Evolutionary conservation across 2,797 vertebrate species (phyloP).

Genomic region (Nyctalus aviator): DNA sequence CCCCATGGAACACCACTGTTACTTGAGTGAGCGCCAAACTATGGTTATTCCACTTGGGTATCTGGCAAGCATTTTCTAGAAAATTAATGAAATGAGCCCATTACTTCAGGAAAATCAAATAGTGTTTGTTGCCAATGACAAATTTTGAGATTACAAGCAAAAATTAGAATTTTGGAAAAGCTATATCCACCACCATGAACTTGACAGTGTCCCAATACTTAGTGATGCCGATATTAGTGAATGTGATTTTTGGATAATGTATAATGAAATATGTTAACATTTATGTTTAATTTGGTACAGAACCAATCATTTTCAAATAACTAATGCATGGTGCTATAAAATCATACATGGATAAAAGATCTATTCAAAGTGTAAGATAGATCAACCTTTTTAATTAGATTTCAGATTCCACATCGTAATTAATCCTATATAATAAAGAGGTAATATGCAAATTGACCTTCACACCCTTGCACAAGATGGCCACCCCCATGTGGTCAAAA

Average conservation of each 20-base stretch:
- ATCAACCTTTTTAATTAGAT: not conserved
- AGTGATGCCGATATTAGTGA: not conserved
- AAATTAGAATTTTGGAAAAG: not conserved
- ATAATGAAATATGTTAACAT: not conserved
- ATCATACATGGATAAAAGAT: not conserved
- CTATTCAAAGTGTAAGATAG: not conserved
- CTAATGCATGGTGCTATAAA: not conserved
- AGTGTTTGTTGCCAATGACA: not conserved
- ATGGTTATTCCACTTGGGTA: not conserved
- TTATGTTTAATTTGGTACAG: not conserved
- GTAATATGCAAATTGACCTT: too few relatives aligned
- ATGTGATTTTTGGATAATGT: not conserved
- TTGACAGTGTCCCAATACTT: not conserved
- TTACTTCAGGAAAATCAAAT: not conserved
- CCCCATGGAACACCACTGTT: not conserved
- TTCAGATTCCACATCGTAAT: not conserved
- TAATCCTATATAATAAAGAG: not conserved
- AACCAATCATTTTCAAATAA: not conserved
- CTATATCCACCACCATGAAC: not conserved
- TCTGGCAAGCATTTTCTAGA: not conserved
- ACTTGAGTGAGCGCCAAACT: not conserved
- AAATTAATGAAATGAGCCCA: not conserved
- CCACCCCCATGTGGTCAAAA: too few relatives aligned
- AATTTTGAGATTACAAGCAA: slow-evolving; percentile 4
- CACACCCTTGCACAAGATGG: too few relatives aligned